These are phyloP conservation scores for Campoplex nolae DNA, from an alignment of 2,888 invertebrate species.

Conservation along the genomic window DNA sequence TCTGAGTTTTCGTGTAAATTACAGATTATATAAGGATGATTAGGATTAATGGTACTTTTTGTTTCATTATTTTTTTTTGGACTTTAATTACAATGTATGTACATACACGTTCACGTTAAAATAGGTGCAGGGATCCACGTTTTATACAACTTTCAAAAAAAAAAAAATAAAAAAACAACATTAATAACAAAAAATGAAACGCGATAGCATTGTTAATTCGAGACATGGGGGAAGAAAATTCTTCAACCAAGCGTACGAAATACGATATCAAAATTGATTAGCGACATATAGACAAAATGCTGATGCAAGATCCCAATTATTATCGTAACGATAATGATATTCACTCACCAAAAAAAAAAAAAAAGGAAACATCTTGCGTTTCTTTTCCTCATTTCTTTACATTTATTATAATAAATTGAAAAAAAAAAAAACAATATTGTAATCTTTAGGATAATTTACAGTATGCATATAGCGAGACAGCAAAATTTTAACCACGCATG, in stretches of 20 bases:
- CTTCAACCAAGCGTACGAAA: not conserved
- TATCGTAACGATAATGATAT: conserved; percentile 10
- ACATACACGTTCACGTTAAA: conserved; percentile 50
- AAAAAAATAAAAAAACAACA: not conserved
- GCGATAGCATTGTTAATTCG: not conserved
- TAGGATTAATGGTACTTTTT: conserved; percentile 10
- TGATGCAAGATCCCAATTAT: conserved; percentile 19
- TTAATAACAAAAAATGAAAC: not conserved
- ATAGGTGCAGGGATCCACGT: conserved; percentile 59
- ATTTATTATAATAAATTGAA: not conserved
- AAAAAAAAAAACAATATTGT: not conserved
- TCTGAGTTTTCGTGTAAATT: conserved; percentile 33
- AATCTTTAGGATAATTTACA: conserved; percentile 10
- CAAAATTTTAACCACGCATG: conserved; percentile 16
- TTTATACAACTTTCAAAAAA: conserved; percentile 43
- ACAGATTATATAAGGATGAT: not conserved
- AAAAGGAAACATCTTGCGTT: not conserved
- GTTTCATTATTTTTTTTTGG: conserved; percentile 15
- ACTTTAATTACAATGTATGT: conserved; percentile 61
- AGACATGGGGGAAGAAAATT: not conserved
- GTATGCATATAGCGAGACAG: not conserved
- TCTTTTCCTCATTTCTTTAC: conserved; percentile 24
- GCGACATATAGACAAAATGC: conserved; percentile 1
- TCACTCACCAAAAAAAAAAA: not conserved
- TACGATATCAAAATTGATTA: conserved; percentile 16